Evolutionary conservation across 2,113 vertebrate genomes (phyloP), one percentile per base, ranked within the genome.

Genomic region (Nothocercus nigrocapillus): DNA sequence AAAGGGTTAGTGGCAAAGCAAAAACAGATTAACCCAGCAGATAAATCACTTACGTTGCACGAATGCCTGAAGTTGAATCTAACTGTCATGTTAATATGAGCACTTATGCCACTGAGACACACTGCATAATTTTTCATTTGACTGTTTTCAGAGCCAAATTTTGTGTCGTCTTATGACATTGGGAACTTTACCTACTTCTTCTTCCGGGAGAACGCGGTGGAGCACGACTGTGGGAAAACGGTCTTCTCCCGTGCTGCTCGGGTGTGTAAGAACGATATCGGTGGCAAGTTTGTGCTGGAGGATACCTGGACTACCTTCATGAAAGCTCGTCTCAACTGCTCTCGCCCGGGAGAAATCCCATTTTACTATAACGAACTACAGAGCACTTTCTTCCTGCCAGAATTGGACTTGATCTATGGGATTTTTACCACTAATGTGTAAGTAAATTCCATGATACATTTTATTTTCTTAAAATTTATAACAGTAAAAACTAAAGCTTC

Each of bases 261-360:
- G 0, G 98, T 99, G 25, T 99, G 99, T 93, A 99, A 99, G 96
- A 99, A 99, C 0, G 99, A 99, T 96, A 98, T 99, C 1, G 99
- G 99, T 4, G 99, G 99, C 3, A 98, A 99, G 7, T 99, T 99
- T 64, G 98, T 99, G 49, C 97, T 99, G 83, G 99, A 99, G 88
- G 99, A 99, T 90, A 99, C 99, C 3, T 99, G 99, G 99, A 99
- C 99, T 84, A 99, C 99, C 5, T 99, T 99, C 97, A 99, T 99
- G 99, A 99, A 99, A 96, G 99, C 99, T 24, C 97, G 99, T 11
- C 97, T 99, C 28, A 99, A 99, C 98, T 99, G 99, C 93, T 99
- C 99, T 44, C 98, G 99, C 18, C 99, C 99, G 0, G 99, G 99
- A 11, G 99, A 99, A 97, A 99, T 99, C 95, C 99, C 99, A 3